phyloP scores from a whole-genome alignment of 1,140 invertebrate genomes.

The Zophobas atratus region DNA sequence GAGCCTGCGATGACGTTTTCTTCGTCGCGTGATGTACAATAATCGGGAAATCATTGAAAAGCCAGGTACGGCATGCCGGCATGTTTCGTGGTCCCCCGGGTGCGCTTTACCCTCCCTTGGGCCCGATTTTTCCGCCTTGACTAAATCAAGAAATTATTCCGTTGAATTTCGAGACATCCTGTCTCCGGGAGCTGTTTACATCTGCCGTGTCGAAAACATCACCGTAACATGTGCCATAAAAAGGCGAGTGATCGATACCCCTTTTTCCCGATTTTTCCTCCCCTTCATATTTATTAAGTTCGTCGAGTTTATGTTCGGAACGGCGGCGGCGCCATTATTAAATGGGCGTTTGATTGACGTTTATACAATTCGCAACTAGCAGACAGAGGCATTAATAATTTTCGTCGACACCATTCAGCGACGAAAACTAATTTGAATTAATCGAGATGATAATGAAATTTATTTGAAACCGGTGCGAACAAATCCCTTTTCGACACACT shows the following conservation, averaged over 20 bases:
- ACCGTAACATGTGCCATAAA: constrained; percentile 14
- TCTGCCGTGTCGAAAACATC: constrained; percentile 12
- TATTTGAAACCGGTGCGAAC: constrained; percentile 8
- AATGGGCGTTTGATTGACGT: constrained; percentile 27
- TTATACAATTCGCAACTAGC: constrained; percentile 29
- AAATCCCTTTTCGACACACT: not conserved
- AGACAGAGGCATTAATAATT: constrained; percentile 27
- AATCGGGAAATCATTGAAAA: no score
- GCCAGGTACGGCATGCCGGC: no score
- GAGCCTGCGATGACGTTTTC: no score
- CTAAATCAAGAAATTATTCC: constrained; percentile 36
- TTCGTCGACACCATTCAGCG: constrained; percentile 23
- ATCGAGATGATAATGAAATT: constrained; percentile 16
- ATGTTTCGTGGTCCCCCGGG: no score
- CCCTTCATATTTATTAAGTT: constrained; percentile 25
- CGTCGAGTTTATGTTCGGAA: constrained; percentile 13
- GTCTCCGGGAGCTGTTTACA: constrained; percentile 27
- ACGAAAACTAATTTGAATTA: constrained; percentile 25
- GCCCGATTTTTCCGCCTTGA: not conserved
- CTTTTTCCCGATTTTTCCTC: constrained; percentile 14
- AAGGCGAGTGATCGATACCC: constrained; percentile 11
- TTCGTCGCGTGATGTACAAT: no score
- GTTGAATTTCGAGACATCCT: constrained; percentile 24
- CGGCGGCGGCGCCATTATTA: constrained; percentile 24
- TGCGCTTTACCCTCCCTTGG: not conserved